These are phyloP conservation scores for Conopomorpha cramerella DNA, from an alignment of 1,140 invertebrate species.

Conservation along the genomic window DNA sequence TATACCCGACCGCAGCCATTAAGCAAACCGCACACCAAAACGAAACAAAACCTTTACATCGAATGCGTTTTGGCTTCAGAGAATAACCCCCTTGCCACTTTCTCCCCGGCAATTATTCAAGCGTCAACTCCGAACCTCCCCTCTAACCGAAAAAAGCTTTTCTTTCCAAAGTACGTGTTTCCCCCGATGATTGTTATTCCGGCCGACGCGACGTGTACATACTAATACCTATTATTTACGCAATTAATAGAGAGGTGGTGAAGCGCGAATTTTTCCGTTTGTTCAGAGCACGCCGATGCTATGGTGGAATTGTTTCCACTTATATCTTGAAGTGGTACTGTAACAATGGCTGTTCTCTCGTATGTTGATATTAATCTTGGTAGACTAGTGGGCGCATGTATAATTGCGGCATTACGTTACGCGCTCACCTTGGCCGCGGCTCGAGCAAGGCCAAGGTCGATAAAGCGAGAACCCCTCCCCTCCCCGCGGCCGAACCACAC, in stretches of 20 bases:
- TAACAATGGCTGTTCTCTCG: not conserved
- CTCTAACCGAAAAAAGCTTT: no score
- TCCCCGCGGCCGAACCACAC: conserved; percentile 5
- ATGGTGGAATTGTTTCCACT: no score
- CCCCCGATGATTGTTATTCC: not conserved
- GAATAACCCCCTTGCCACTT: no score
- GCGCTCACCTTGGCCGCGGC: conserved; percentile 34
- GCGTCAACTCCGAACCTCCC: no score
- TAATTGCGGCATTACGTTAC: conserved; percentile 30
- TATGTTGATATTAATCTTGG: conserved; percentile 18
- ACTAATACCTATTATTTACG: not conserved
- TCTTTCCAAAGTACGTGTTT: no score
- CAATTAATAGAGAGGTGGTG: not conserved
- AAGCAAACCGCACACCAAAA: not conserved
- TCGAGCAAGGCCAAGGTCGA: conserved; percentile 48
- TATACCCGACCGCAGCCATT: no score
- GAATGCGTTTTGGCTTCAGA: no score
- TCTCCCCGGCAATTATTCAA: no score
- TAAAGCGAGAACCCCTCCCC: conserved; percentile 12
- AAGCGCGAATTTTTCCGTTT: not conserved
- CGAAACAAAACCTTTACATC: not conserved
- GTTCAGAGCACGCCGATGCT: not conserved
- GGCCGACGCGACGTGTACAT: not conserved
- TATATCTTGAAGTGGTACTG: not conserved
- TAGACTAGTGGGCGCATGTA: conserved; percentile 43